Evolutionary conservation across 2,797 vertebrate species (phyloP).

Genomic region (Coluber constrictor): DNA sequence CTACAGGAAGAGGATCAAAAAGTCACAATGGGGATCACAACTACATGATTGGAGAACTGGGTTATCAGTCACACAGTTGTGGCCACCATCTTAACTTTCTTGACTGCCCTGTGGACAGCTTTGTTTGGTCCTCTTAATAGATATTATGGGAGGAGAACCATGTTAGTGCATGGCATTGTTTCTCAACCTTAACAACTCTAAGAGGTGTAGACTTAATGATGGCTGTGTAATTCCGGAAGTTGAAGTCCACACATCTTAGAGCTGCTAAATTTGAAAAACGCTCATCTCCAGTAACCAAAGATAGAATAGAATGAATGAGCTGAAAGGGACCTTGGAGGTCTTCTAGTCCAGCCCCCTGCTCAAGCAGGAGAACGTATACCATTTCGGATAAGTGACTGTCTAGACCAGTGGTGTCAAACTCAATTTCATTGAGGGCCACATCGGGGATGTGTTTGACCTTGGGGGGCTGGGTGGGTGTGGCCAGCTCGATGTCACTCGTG

Average conservation of each 20-base stretch:
- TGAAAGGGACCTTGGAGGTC: too few species aligned
- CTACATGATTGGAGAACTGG: neutral
- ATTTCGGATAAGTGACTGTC: too few species aligned
- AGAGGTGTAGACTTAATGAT: neutral
- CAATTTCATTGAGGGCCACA: too few species aligned
- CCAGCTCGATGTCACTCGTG: too few species aligned
- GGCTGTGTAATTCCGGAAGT: neutral
- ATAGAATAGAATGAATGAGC: too few species aligned
- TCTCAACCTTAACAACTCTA: neutral
- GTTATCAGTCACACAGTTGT: neutral
- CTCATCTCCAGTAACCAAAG: neutral
- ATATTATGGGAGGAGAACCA: neutral
- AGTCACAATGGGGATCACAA: neutral
- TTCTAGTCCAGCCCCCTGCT: too few species aligned
- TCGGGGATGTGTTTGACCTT: too few species aligned
- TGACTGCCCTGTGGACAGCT: neutral
- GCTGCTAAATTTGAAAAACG: neutral
- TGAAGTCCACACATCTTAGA: neutral
- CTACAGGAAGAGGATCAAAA: neutral
- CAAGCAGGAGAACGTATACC: too few species aligned
- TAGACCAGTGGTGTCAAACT: too few species aligned
- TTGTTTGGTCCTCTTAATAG: neutral
- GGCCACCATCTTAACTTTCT: neutral
- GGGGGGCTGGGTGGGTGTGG: rapidly evolving
- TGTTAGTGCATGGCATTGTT: neutral